phyloP scores from a whole-genome alignment of 1,140 invertebrate species.

The Diachasma alloeum region DNA sequence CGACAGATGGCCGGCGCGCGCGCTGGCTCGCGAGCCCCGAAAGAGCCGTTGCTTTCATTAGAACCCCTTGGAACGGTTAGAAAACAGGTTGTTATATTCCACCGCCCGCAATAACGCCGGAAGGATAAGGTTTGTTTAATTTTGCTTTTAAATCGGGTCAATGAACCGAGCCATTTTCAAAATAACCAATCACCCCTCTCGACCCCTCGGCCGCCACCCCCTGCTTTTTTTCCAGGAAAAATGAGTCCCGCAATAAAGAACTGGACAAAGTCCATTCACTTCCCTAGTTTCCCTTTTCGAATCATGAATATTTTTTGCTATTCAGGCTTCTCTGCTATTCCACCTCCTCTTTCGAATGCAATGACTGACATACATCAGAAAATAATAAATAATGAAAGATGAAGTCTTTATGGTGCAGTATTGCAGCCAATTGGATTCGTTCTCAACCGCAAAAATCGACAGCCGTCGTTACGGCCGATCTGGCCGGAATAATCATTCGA shows the following conservation, averaged over 20 bases:
- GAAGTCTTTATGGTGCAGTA: neutral
- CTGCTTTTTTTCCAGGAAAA: too few species aligned
- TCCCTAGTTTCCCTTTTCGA: too few species aligned
- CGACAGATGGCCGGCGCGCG: slow-evolving; percentile 63
- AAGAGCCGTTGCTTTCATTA: slow-evolving; percentile 66
- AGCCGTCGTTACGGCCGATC: slow-evolving; percentile 21
- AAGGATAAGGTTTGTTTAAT: slow-evolving; percentile 25
- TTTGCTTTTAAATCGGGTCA: slow-evolving; percentile 21
- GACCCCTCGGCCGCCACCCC: neutral
- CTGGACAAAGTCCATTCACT: too few species aligned
- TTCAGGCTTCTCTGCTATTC: too few species aligned
- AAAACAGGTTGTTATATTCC: slow-evolving; percentile 58
- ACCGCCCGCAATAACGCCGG: slow-evolving; percentile 30
- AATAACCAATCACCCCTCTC: neutral
- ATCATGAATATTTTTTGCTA: too few species aligned
- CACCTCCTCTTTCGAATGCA: too few species aligned
- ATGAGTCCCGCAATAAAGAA: too few species aligned
- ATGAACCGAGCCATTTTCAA: slow-evolving; percentile 20
- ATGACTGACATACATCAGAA: too few species aligned
- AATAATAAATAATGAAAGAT: too few species aligned
- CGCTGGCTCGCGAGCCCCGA: slow-evolving; percentile 30
- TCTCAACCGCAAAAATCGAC: slow-evolving; percentile 23
- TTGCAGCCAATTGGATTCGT: slow-evolving; percentile 37
- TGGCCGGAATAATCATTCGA: slow-evolving; percentile 48
- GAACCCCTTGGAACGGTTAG: slow-evolving; percentile 55